A percentile compares a stretch with the other conserved stretches of the same genome.
Conservation (phyloP, 92 coral and sea anemone genomes). For the Porites evermanni region DNA sequence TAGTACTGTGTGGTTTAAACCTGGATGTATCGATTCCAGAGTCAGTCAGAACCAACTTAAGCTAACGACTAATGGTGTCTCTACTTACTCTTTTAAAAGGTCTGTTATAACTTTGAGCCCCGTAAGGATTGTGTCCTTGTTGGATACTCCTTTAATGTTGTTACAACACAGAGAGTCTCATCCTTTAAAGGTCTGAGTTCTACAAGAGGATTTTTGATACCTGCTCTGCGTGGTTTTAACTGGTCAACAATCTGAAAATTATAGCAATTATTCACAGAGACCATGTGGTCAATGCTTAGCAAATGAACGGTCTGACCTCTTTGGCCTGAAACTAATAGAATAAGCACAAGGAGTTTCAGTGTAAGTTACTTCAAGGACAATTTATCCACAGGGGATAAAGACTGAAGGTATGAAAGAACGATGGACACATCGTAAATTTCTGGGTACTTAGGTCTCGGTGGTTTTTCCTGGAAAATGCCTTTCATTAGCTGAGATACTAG, state of each 20-base stretch:
- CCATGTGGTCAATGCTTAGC: slow-evolving; percentile 50
- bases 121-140: slow-evolving; percentile 36
- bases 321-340: slow-evolving; percentile 5
- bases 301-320: too few species aligned
- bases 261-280: background rate
- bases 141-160: slow-evolving; percentile 25
- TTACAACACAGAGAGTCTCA: slow-evolving; percentile 25
- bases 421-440: slow-evolving; percentile 6
- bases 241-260: slow-evolving; percentile 38
- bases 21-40: slow-evolving; percentile 30
- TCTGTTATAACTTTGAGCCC: background rate
- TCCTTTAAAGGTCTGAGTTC: slow-evolving; percentile 28
- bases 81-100: background rate
- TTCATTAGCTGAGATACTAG: slow-evolving; percentile 13
- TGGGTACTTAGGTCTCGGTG: slow-evolving; percentile 27
- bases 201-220: slow-evolving; percentile 25
- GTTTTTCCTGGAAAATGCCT: slow-evolving; percentile 33
- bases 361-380: slow-evolving; percentile 61
- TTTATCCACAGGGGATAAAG: background rate
- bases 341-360: slow-evolving; percentile 18
- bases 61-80: background rate
- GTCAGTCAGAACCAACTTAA: slow-evolving; percentile 19
- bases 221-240: background rate
- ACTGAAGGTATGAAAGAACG: background rate
- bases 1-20: slow-evolving; percentile 43